Evolutionary conservation across 2,113 vertebrate species (phyloP), one percentile per base, ranked within the genome.

Genomic region (Malaclemys terrapin): DNA sequence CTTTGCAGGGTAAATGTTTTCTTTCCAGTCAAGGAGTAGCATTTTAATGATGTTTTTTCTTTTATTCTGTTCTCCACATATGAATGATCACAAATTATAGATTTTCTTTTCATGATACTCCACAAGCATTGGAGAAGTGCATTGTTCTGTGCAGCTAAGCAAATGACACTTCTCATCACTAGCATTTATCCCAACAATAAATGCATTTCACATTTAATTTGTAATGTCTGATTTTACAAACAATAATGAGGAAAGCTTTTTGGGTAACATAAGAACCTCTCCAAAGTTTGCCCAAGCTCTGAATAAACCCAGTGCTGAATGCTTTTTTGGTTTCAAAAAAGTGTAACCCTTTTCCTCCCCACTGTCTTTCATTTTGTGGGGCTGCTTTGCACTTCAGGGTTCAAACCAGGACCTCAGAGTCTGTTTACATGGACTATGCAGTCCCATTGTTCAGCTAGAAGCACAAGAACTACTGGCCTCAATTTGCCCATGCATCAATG

Each of bases 131-230:
- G 54, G 92, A 96, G 89, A 95, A 47, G 5, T 42, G 88, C 79
- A 31, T 78, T 25, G 6, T 87, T 92, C 85, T 94, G 1, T 88
- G 80, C 82, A 57, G 78, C 88, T 90, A 86, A 95, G 85, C 90
- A 95, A 95, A 94, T 82, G 76, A 83, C 56, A 80, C 22, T 45
- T 89, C 93, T 93, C 52, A 35, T 91, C 52, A 47, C 75, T 82
- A 29, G 50, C 27, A 79, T 62, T 94, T 94, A 88, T 80, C 45
- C 27, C 0, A 25, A 38, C 53, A 89, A 90, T 54, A 89, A 92
- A 87, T 87, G 62, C 7, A 89, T 45, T 86, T 90, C 75, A n/a
- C 80, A 11, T 97, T 91, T 94, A 87, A 92, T 84, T 92, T 93
- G 72, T 90, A 53, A 93, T 86, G 3, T 81, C 82, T 95, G 85